These are phyloP conservation scores for Patiria miniata DNA, from an alignment of 35 echinoderm and acorn worm species.

Conservation along the genomic window DNA sequence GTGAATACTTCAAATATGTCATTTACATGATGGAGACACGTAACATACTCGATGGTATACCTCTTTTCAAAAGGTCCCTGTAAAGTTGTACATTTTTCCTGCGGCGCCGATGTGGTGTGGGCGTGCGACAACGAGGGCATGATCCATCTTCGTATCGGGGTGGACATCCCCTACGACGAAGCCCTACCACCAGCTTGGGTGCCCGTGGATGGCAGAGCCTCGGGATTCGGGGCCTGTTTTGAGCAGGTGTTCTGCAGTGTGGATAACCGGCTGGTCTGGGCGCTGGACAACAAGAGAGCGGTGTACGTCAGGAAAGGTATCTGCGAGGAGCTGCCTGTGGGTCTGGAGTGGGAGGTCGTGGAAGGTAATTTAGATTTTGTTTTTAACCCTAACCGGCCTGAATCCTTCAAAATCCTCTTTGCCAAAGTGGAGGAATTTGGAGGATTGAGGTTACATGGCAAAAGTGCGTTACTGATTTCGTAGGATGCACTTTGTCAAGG, in stretches of 20 bases:
- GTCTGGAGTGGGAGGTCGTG: slow-evolving; percentile 81
- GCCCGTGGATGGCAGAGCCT: slow-evolving; percentile 73
- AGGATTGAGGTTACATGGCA: no score
- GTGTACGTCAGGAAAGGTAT: slow-evolving; percentile 90
- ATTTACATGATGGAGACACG: no score
- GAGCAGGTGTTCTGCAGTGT: slow-evolving; percentile 68
- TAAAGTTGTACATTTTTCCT: slow-evolving; percentile 76
- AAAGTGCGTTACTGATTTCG: no score
- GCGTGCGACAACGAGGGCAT: slow-evolving; percentile 67
- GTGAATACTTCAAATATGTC: no score
- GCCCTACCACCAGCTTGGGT: slow-evolving; percentile 83
- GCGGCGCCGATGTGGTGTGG: slow-evolving; percentile 83
- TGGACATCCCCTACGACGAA: slow-evolving; percentile 67
- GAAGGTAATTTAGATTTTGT: slow-evolving; percentile 72
- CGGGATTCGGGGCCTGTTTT: slow-evolving; percentile 58
- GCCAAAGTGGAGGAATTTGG: no score
- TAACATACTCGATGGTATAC: no score
- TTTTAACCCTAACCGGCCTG: no score
- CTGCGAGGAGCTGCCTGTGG: slow-evolving; percentile 65
- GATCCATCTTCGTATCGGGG: slow-evolving; percentile 76
- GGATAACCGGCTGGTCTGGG: slow-evolving; percentile 81
- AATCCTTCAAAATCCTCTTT: no score
- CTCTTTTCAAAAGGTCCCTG: slow-evolving; percentile 48
- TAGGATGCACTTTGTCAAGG: no score
- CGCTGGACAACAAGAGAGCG: slow-evolving; percentile 79